Base-by-base conservation (phyloP, 1,140 invertebrate genomes). In the Drosophila aff. region DNA sequence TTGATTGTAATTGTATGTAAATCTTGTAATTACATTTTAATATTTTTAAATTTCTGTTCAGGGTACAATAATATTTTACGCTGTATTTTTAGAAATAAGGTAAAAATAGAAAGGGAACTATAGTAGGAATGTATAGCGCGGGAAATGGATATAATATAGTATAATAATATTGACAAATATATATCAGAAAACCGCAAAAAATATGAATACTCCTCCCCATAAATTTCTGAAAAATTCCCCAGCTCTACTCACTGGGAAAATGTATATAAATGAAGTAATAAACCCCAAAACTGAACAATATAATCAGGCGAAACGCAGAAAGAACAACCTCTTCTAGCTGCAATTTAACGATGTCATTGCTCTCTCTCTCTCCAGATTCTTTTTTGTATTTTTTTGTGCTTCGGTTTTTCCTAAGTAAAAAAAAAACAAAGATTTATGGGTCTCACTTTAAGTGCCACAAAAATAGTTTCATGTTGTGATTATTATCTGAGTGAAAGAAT, bases 391-490 rank as follows among this genome's bases (percentile, higher is more conserved):
- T 49, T 15, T 21, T 23, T 15, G 53, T 36, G n/a, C 13, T 58
- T 72, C 2, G 44, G 44, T 55, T 68, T 53, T 60, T 53, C 67
- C 69, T 31, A 73, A 73, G 58, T 49, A 49, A 59, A 38, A n/a
- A 64, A 78, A 73, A 72, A 73, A 73, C 38, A 11, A 68, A 84
- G 82, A 84, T 85, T 85, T 84, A 84, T 84, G 82, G 50, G 58
- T 47, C 59, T 84, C 53, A 49, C 74, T 85, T 85, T 84, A 84
- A 84, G 82, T 84, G 82, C 82, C 77, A 73, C 79, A 80, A 81
- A 84, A 85, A 85, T 81, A 85, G 82, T 85, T 78, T 85, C 82
- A 84, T 84, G 82, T 81, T 85, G 63, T 81, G 82, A 84, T 84
- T 84, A 85, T 84, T 59, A 85, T 85, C 73, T 46, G 67, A 43